These are phyloP conservation scores for Procambarus virginalis DNA, from an alignment of 1,140 invertebrate species.

Conservation along the genomic window DNA sequence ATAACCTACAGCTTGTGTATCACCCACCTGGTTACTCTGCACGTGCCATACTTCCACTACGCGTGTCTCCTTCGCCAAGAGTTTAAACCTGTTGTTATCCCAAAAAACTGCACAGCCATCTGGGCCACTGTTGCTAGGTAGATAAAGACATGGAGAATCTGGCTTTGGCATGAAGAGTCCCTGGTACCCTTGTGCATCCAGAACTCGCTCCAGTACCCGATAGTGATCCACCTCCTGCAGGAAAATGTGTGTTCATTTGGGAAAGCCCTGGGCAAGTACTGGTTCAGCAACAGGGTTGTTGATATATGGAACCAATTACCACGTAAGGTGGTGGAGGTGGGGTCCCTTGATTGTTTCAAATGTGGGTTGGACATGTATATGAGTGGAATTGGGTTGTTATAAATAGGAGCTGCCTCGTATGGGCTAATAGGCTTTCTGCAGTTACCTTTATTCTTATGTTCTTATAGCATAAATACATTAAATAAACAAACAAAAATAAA, in stretches of 20 bases:
- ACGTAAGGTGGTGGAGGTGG: no score
- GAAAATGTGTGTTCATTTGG: not conserved
- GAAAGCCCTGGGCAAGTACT: no score
- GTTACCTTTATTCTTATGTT: no score
- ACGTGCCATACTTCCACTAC: constrained; percentile 83
- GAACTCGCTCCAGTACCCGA: constrained; percentile 79
- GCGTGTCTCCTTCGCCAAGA: constrained; percentile 78
- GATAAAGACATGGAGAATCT: constrained; percentile 85
- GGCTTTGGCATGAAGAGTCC: constrained; percentile 86
- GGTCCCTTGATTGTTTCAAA: no score
- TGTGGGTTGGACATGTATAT: no score
- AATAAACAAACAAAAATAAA: not conserved
- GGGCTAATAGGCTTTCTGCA: no score
- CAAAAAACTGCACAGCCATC: constrained; percentile 89
- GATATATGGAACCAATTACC: no score
- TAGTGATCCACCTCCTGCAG: constrained; percentile 86
- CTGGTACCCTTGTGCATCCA: constrained; percentile 80
- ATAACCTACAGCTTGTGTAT: not conserved
- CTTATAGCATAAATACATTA: not conserved
- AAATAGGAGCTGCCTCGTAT: no score
- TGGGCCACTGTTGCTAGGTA: constrained; percentile 83
- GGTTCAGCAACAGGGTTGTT: no score
- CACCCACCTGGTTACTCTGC: constrained; percentile 82
- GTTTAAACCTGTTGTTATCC: constrained; percentile 79
- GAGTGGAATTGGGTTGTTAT: no score